Evolutionary conservation across 2,888 invertebrate species (phyloP), one percentile per base, ranked within the genome.

Genomic region (Drosophila histrio): DNA sequence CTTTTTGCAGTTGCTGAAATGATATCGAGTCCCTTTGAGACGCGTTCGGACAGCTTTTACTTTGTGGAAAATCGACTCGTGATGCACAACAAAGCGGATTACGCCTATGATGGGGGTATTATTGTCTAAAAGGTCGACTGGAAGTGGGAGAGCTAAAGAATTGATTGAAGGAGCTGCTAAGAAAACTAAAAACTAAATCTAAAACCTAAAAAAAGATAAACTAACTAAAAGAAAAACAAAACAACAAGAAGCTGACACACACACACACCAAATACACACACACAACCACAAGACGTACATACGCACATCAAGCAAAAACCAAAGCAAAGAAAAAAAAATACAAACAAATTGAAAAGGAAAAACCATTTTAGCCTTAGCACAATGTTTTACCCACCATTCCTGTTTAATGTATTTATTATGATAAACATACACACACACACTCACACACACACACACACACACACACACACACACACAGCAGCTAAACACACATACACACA

Each of bases 1-100:
- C 4, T 13, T 6, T 15, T 94, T 95, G 70, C 93, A 98, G 99
- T 97, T 89, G 95, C 97, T 77, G 98, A 99, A 92, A 99, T 99
- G 99, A 97, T 99, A 86, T 94, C 95, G 30, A 94, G 95, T 89
- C 99, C 99, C 15, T 99, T 98, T 91, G 98, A 99, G 92, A 99
- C 99, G 8, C 95, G 98, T 80, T 99, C 99, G 0, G 99, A 99
- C 93, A 98, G 98, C 90, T 99, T 99, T 93, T 99, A 99, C 92
- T 99, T 99, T 92, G 99, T 99, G 66, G 98, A 99, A 92, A 97
- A 98, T 92, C 94, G 94, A 89, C 94, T 99, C 63, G 97, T 99
- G 72, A 99, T 99, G 99, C 99, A 99, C 93, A 99, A 99, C 93
- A 99, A 99, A 93, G 99, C 99, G 34, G 99, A 99, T 92, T 99